Conservation (phyloP, 2,888 invertebrate genomes). For the Melanotus villosus region DNA sequence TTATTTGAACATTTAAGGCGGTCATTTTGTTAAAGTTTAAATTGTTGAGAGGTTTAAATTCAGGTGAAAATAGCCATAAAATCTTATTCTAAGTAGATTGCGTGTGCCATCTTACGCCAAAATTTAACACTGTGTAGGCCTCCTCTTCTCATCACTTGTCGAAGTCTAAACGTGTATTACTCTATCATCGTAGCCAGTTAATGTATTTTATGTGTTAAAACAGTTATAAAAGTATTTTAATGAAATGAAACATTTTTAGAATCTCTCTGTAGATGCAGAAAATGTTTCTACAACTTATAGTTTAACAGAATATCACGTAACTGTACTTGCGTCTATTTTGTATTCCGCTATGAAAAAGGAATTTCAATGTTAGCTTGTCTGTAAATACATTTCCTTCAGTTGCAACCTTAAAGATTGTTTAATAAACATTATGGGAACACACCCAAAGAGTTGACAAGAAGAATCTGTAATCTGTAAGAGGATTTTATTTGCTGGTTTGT, state of each 20-base stretch:
- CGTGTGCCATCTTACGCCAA: too few relatives aligned
- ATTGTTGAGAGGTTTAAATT: too few relatives aligned
- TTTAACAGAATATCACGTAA: not conserved
- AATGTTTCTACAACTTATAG: not conserved
- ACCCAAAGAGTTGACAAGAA: not conserved
- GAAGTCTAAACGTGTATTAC: too few relatives aligned
- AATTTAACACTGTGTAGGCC: too few relatives aligned
- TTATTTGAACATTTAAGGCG: too few relatives aligned
- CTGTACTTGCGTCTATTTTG: slow-evolving; percentile 29
- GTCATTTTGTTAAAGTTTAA: too few relatives aligned
- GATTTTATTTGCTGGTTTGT: not conserved
- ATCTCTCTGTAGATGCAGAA: not conserved
- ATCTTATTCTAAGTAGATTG: too few relatives aligned
- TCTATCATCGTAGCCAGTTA: too few relatives aligned
- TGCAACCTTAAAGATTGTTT: slow-evolving; percentile 27
- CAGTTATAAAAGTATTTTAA: too few relatives aligned
- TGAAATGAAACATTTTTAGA: slow-evolving; percentile 1
- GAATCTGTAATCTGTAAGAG: not conserved
- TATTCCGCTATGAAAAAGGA: slow-evolving; percentile 34
- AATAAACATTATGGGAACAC: slow-evolving; percentile 26
- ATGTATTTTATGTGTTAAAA: too few relatives aligned
- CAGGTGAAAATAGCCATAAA: too few relatives aligned
- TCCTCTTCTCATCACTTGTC: too few relatives aligned
- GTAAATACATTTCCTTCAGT: slow-evolving; percentile 29
- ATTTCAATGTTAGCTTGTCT: slow-evolving; percentile 43